Evolutionary conservation across 2,888 invertebrate genomes (phyloP).

Genomic region (Acleris literana): DNA sequence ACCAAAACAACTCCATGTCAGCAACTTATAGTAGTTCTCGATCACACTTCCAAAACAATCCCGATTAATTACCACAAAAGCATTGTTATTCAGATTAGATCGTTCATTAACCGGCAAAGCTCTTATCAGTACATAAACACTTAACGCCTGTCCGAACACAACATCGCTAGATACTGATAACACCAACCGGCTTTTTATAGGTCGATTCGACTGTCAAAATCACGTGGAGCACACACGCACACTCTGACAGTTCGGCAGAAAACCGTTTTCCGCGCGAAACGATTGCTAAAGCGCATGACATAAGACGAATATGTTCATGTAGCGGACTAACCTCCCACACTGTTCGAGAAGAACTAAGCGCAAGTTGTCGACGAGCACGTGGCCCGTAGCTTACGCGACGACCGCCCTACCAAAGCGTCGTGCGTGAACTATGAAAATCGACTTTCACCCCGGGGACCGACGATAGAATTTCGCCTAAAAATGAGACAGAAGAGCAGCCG

Average conservation of each 20-base stretch:
- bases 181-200: slow-evolving; percentile 55
- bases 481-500: slow-evolving; percentile 50
- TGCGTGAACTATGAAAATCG: slow-evolving; percentile 68
- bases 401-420: slow-evolving; percentile 77
- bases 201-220: slow-evolving; percentile 71
- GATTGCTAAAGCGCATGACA: slow-evolving; percentile 71
- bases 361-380: slow-evolving; percentile 81
- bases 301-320: slow-evolving; percentile 73
- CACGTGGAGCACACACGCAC: slow-evolving; percentile 73
- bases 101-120: slow-evolving; percentile 19
- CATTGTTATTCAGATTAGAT: slow-evolving; percentile 22
- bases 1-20: slow-evolving; percentile 72
- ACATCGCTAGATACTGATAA: slow-evolving; percentile 19
- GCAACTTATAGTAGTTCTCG: slow-evolving; percentile 53
- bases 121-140: slow-evolving; percentile 32
- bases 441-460: slow-evolving; percentile 69
- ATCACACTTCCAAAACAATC: slow-evolving; percentile 48
- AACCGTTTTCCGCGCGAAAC: slow-evolving; percentile 67
- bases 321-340: slow-evolving; percentile 82
- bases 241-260: slow-evolving; percentile 59
- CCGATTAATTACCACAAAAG: slow-evolving; percentile 22
- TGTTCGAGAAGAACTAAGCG: slow-evolving; percentile 81
- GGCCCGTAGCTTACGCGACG: slow-evolving; percentile 79
- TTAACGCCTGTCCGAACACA: slow-evolving; percentile 1
- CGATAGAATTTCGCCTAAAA: slow-evolving; percentile 69